Conservation (phyloP, 2,888 invertebrate genomes). For the Notocelia uddmanniana region DNA sequence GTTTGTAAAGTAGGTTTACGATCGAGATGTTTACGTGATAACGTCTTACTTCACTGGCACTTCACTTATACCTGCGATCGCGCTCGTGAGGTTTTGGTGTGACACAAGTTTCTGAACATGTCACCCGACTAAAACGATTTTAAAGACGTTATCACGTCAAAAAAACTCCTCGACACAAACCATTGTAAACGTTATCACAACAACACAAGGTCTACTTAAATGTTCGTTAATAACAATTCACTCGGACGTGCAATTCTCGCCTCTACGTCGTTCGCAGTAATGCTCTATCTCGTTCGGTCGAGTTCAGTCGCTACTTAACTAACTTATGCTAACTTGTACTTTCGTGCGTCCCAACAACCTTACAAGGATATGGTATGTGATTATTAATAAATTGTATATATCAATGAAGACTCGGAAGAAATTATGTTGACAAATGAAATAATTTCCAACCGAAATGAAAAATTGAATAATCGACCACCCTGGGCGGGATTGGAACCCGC, state of each 20-base stretch:
- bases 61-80: no score
- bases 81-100: no score
- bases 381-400: neutral
- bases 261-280: slow-evolving; percentile 37
- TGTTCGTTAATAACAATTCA: slow-evolving; percentile 55
- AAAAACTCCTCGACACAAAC: neutral
- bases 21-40: no score
- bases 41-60: no score
- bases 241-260: slow-evolving; percentile 35
- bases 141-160: no score
- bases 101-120: no score
- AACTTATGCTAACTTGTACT: slow-evolving; percentile 81
- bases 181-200: neutral
- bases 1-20: no score
- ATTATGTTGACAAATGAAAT: neutral
- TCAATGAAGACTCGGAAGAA: neutral
- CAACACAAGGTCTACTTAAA: neutral
- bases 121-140: no score
- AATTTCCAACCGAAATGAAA: no score
- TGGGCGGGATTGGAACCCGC: no score
- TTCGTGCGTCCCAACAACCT: slow-evolving; percentile 63
- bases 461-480: no score
- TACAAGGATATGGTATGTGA: slow-evolving; percentile 45
- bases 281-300: slow-evolving; percentile 42
- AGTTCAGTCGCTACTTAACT: slow-evolving; percentile 47